phyloP scores from a whole-genome alignment of 2,888 invertebrate genomes.

The Julus scanicus region DNA sequence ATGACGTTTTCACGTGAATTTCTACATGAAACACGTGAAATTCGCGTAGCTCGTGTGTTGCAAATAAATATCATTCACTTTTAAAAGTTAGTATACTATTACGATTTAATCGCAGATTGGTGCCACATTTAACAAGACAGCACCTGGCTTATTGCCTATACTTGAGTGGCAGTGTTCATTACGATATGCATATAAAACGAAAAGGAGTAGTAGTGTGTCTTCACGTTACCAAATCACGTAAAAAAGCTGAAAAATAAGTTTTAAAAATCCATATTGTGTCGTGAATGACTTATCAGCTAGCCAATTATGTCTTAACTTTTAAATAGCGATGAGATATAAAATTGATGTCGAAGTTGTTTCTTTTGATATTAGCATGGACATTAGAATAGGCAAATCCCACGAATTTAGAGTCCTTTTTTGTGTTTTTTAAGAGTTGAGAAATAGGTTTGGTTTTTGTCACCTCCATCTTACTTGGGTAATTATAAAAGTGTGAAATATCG shows the following conservation, averaged over 20 bases:
- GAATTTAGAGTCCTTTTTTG: background rate
- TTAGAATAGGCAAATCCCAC: background rate
- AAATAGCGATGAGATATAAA: too few species aligned
- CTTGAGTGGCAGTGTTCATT: background rate
- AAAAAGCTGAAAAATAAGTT: too few species aligned
- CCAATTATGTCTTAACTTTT: too few species aligned
- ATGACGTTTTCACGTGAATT: background rate
- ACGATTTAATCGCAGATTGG: background rate
- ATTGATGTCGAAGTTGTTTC: too few species aligned
- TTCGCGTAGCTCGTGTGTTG: background rate
- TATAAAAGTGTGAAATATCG: constrained; percentile 24
- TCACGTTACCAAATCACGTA: too few species aligned
- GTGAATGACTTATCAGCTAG: too few species aligned
- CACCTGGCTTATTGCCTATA: background rate
- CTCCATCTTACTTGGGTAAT: background rate
- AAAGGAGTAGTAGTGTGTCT: too few species aligned
- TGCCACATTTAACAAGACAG: constrained; percentile 1
- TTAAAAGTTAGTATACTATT: background rate
- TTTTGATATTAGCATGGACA: too few species aligned
- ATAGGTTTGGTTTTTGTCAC: background rate
- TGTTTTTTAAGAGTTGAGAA: background rate
- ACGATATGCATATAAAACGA: background rate
- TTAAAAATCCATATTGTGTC: too few species aligned
- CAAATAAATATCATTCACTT: background rate
- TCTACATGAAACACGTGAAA: background rate